Evolutionary conservation across 1,140 invertebrate genomes (phyloP).

Genomic region (Chrysoperla carnea): DNA sequence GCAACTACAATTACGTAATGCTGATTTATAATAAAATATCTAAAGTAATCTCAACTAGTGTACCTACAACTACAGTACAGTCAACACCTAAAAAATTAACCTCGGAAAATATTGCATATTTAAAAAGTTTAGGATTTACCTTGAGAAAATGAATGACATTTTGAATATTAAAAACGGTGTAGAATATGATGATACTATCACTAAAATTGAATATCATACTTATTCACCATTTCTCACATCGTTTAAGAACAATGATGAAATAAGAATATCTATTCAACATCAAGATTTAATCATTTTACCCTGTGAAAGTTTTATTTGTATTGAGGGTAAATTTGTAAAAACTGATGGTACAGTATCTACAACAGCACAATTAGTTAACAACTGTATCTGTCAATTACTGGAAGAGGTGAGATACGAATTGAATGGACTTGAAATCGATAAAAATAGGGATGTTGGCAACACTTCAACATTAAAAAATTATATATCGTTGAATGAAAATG

Average conservation of each 20-base stretch:
- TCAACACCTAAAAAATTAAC: slow-evolving; percentile 3
- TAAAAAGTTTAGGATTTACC: slow-evolving; percentile 8
- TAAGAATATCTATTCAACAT: slow-evolving; percentile 17
- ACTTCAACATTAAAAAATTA: slow-evolving; percentile 22
- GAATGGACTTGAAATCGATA: slow-evolving; percentile 24
- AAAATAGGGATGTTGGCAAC: slow-evolving; percentile 19
- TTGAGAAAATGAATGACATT: slow-evolving; percentile 7
- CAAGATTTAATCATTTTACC: slow-evolving; percentile 20
- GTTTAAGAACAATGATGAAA: slow-evolving; percentile 18
- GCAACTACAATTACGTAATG: slow-evolving; percentile 4
- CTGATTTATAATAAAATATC: neutral
- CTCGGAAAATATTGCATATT: slow-evolving; percentile 8
- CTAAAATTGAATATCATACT: slow-evolving; percentile 17
- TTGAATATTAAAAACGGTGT: slow-evolving; percentile 9
- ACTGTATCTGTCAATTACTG: slow-evolving; percentile 21
- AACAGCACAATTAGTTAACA: slow-evolving; percentile 16
- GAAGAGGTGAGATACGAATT: slow-evolving; percentile 26
- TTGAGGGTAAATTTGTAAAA: slow-evolving; percentile 14
- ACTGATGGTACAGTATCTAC: slow-evolving; percentile 5
- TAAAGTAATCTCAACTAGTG: neutral
- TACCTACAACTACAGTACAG: neutral
- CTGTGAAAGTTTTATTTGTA: slow-evolving; percentile 15
- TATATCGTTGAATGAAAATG: slow-evolving; percentile 10
- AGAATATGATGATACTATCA: slow-evolving; percentile 13
- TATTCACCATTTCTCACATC: slow-evolving; percentile 17